phyloP scores from a whole-genome alignment of 2,113 vertebrate species.

The Danio rerio region GRCz12tu NC_133195.1:46988001-46988500 shows the following conservation, averaged over 20 bases:
- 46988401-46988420: slow-evolving; percentile 91
- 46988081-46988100: slow-evolving; percentile 97
- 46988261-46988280: too few species aligned
- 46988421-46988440: slow-evolving; percentile 97
- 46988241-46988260: too few species aligned
- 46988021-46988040: neutral
- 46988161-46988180: slow-evolving; percentile 86
- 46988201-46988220: too few species aligned
- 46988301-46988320: neutral
- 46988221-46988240: too few species aligned
- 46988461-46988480: slow-evolving; percentile 69
- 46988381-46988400: slow-evolving; percentile 93
- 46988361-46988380: slow-evolving; percentile 98
- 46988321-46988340: slow-evolving; percentile 83
- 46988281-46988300: too few species aligned
- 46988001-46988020: neutral
- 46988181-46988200: neutral
- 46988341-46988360: slow-evolving; percentile 96
- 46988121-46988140: slow-evolving; percentile 99
- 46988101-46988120: slow-evolving; percentile 98
- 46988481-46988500: neutral
- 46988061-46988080: slow-evolving; percentile 84
- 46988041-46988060: slow-evolving; percentile 85
- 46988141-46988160: slow-evolving; percentile 87
- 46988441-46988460: slow-evolving; percentile 94